phyloP scores from a whole-genome alignment of 2,888 invertebrate genomes.

The Cephus runcator region DNA sequence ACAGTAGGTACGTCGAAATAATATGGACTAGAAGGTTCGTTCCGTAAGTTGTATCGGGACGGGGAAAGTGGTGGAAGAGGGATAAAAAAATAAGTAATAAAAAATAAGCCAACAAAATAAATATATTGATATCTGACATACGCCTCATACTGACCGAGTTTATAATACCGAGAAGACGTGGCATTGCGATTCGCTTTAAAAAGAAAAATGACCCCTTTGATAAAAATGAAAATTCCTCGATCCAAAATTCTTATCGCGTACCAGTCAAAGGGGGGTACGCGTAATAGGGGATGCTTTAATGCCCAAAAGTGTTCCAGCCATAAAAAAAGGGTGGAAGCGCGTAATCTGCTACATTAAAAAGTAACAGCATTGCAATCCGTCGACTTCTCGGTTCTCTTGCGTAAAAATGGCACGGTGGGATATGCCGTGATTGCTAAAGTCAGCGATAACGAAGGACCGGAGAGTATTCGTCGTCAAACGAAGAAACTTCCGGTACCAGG shows the following conservation, averaged over 20 bases:
- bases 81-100: constrained; percentile 36
- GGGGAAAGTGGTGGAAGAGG: constrained; percentile 10
- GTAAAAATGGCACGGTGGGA: constrained; percentile 2
- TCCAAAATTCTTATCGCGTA: background rate
- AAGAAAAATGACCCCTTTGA: background rate
- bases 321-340: background rate
- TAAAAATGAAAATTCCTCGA: background rate
- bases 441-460: background rate
- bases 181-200: constrained; percentile 1
- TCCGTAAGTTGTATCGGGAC: background rate
- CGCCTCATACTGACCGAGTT: constrained; percentile 23
- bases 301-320: background rate
- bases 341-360: background rate
- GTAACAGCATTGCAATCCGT: background rate
- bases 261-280: background rate
- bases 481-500: background rate
- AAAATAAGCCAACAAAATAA: constrained; percentile 56
- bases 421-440: background rate
- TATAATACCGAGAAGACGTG: constrained; percentile 13
- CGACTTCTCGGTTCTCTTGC: background rate
- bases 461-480: background rate
- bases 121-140: constrained; percentile 40
- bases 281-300: background rate
- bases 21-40: background rate
- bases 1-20: background rate